These are phyloP conservation scores for Ostrea edulis DNA, from an alignment of 1,140 invertebrate species.

Conservation along the genomic window DNA sequence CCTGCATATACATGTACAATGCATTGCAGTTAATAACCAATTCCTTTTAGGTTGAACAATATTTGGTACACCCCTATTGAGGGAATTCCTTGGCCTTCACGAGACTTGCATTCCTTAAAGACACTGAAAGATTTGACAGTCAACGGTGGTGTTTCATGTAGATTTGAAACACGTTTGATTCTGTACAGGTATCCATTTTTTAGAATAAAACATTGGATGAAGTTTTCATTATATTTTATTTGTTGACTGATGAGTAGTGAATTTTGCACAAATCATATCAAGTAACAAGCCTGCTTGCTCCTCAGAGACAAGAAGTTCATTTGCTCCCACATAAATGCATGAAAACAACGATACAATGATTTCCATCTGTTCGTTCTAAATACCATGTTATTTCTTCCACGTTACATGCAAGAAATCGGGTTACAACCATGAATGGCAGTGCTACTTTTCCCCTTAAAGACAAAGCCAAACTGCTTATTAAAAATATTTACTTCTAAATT, in stretches of 20 bases:
- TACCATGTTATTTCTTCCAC: neutral
- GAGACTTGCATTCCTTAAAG: no score
- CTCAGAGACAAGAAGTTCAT: constrained; percentile 17
- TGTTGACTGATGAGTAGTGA: constrained; percentile 24
- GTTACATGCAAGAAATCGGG: neutral
- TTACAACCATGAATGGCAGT: constrained; percentile 16
- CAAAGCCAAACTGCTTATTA: constrained; percentile 17
- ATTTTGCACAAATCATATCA: constrained; percentile 21
- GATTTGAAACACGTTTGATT: no score
- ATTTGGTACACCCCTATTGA: no score
- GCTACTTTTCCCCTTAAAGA: neutral
- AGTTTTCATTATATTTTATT: constrained; percentile 5
- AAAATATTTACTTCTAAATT: constrained; percentile 35
- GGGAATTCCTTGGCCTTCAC: no score
- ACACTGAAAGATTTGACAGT: no score
- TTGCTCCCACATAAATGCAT: constrained; percentile 1
- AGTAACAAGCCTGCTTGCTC: constrained; percentile 30
- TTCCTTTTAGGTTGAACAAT: no score
- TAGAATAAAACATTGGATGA: neutral
- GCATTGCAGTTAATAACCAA: no score
- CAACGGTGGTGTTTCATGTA: no score
- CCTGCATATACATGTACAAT: no score
- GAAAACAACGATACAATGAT: neutral
- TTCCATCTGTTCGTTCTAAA: neutral
- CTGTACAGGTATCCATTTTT: no score